Evolutionary conservation across 2,797 vertebrate genomes (phyloP).

Genomic region (Cirrhinus mrigala): DNA sequence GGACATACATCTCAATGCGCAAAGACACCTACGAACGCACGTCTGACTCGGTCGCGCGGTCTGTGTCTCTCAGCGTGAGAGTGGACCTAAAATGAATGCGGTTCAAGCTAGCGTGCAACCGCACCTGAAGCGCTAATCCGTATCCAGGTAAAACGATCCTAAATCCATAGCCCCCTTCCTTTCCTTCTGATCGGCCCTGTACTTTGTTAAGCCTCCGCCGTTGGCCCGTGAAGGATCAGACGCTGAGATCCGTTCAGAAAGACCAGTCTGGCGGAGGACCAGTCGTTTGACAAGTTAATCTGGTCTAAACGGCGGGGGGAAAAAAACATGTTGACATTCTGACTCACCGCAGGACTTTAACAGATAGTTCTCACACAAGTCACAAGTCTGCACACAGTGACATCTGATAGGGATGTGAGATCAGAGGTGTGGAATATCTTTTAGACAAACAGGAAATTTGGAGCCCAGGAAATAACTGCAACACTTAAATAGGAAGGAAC

Average conservation of each 20-base stretch:
- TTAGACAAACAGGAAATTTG: constrained; percentile 17
- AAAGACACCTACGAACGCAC: not conserved
- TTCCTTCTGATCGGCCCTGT: constrained; percentile 41
- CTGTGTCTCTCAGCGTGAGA: constrained; percentile 7
- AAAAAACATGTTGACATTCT: constrained; percentile 68
- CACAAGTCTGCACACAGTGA: constrained; percentile 37
- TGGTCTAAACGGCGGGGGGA: constrained; percentile 64
- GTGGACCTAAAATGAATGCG: constrained; percentile 16
- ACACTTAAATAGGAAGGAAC: not conserved
- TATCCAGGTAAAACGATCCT: constrained; percentile 85
- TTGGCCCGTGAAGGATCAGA: constrained; percentile 81
- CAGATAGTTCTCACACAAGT: constrained; percentile 49
- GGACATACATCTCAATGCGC: not conserved
- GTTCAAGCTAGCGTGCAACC: constrained; percentile 76
- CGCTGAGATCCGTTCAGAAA: constrained; percentile 78
- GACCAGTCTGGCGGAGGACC: constrained; percentile 80
- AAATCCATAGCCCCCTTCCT: constrained; percentile 77
- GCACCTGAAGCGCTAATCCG: constrained; percentile 78
- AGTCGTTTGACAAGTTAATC: constrained; percentile 85
- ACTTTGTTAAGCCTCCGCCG: constrained; percentile 75
- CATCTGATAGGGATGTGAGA: constrained; percentile 41
- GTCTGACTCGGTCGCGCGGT: not conserved
- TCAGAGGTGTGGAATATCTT: constrained; percentile 37
- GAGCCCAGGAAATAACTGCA: not conserved
- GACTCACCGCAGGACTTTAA: constrained; percentile 64